Evolutionary conservation across 2,888 invertebrate species (phyloP), one percentile per base, ranked within the genome.

Genomic region (Dynastes maya): DNA sequence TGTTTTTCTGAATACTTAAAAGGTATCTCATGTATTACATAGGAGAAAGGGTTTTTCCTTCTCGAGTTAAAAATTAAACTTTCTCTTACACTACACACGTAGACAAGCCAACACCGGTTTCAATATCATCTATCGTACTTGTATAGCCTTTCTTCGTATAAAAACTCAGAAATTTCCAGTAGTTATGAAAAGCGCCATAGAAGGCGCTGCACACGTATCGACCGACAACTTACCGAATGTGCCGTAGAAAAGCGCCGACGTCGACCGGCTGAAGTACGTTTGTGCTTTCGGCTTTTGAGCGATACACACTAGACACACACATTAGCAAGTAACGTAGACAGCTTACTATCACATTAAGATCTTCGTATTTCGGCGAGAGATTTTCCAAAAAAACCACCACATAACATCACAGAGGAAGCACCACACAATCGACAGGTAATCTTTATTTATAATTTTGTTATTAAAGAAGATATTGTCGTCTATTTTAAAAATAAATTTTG

Each of bases 171-270:
- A 72, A 37, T 58, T 55, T 72, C 58, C 58, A 27, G n/a, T 58
- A 65, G 65, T 65, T 67, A 40, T 32, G 76, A 45, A 74, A 74
- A 78, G 9, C 67, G 65, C 81, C 81, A 74, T 79, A 40, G 80
- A 82, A 75, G 82, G 82, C 81, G 58, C 81, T 61, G n/a, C 53
- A n/a, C 79, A 63, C 72, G 53, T 82, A 83, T 83, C 82, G 82
- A 83, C 82, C 80, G 67, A 71, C 75, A 68, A 80, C 81, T 82
- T 81, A 72, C 78, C 64, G 80, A 80, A 79, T 78, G 78, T 67
- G 78, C 80, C 81, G 80, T 81, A 79, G 80, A 78, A 78, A 77
- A 80, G 83, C 83, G 83, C 81, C 81, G 78, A 80, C 80, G 78
- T 83, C 83, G 82, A 81, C 83, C 82, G 79, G 77, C 77, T 77